phyloP scores from a whole-genome alignment of 2,797 vertebrate species.

The Gallinago solitaria region DNA sequence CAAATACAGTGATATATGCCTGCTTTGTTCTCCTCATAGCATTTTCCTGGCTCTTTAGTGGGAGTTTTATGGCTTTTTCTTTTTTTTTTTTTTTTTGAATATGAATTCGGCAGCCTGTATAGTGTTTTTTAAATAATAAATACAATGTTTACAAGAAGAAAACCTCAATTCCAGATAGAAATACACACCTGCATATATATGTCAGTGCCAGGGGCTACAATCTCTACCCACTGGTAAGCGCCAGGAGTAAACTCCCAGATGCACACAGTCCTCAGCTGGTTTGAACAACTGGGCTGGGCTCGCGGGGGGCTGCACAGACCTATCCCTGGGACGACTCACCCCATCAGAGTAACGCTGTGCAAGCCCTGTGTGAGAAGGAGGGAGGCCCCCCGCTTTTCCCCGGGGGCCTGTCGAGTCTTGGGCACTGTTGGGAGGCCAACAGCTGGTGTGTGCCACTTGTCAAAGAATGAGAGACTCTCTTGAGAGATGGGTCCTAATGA shows the following conservation, averaged over 20 bases:
- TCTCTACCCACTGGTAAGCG: neutral
- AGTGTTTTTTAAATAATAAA: constrained; percentile 32
- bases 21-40: constrained; percentile 44
- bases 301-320: neutral
- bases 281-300: neutral
- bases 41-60: constrained; percentile 29
- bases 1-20: constrained; percentile 16
- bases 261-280: neutral
- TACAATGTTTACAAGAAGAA: constrained; percentile 32
- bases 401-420: neutral
- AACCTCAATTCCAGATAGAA: neutral
- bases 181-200: neutral
- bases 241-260: neutral
- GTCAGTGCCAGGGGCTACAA: neutral
- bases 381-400: neutral
- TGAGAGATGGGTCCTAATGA: fast-evolving
- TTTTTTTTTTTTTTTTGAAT: neutral
- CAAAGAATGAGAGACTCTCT: neutral
- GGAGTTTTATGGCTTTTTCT: constrained; percentile 6
- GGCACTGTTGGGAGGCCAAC: neutral
- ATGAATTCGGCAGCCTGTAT: neutral
- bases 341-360: neutral
- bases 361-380: neutral
- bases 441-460: neutral
- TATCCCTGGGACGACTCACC: neutral